Evolutionary conservation across 2,888 invertebrate species (phyloP).

Genomic region (Emesis castigata): DNA sequence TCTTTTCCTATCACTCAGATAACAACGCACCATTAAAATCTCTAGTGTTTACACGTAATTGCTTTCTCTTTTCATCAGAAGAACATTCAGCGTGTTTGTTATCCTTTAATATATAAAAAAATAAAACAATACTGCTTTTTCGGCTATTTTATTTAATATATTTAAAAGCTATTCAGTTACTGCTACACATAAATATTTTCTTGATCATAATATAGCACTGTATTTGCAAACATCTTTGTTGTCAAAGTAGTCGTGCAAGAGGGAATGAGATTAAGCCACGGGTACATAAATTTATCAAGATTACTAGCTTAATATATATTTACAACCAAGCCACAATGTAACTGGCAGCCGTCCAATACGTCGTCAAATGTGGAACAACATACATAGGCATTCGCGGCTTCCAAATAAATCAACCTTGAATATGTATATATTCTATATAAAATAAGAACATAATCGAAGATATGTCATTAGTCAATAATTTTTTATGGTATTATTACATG

Average conservation of each 20-base stretch:
- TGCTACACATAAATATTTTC: neutral
- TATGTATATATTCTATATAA: neutral
- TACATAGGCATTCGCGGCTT: slow-evolving; percentile 14
- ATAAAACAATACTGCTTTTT: no score
- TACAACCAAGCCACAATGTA: slow-evolving; percentile 37
- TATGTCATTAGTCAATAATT: neutral
- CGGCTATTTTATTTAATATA: neutral
- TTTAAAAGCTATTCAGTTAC: neutral
- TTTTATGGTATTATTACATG: no score
- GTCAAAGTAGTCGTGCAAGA: slow-evolving; percentile 25
- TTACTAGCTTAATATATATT: slow-evolving; percentile 16
- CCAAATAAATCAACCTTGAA: slow-evolving; percentile 5
- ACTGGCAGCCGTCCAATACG: slow-evolving; percentile 67
- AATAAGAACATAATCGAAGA: neutral
- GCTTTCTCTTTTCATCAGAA: no score
- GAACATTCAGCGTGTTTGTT: no score
- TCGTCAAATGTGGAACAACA: slow-evolving; percentile 63
- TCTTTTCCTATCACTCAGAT: no score
- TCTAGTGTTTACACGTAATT: no score
- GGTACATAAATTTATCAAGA: slow-evolving; percentile 28
- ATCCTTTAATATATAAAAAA: no score
- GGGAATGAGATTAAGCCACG: slow-evolving; percentile 19
- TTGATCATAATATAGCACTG: neutral
- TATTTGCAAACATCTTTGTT: slow-evolving; percentile 19
- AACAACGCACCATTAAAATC: no score